Evolutionary conservation across 2,888 invertebrate genomes (phyloP), one percentile per base, ranked within the genome.

Genomic region (Harpalus rubripes): DNA sequence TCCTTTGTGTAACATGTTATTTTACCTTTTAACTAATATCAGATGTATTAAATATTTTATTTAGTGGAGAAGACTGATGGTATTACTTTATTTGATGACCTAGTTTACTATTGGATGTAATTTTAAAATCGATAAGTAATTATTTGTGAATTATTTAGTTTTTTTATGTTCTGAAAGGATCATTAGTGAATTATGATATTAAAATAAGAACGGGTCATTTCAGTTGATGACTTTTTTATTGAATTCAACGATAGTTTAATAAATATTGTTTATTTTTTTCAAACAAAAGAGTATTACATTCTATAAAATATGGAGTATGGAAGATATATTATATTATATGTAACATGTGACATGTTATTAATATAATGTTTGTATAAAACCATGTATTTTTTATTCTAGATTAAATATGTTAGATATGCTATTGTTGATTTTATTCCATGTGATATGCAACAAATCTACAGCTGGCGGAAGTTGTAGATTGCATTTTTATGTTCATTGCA

Each of bases 121-220:
- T 81, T 81, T 81, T 61, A 81, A 81, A 81, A 81, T 81, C 81
- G 81, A 81, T 81, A 63, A 44, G 44, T 81, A 65, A 81, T 81
- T 81, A 81, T 81, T 52, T 22, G 39, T 81, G 81, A 81, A 81
- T 81, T 81, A 81, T 81, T 63, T 52, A 81, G 58, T 56, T 78
- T 74, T 74, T 74, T 74, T 79, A 59, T 79, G 39, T 12, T 32
- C 79, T 79, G 79, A 32, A 79, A 61, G 61, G 39, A 39, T 79
- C 79, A 79, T 79, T 79, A 79, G 61, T 78, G 78, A 52, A 79
- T 79, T 79, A 79, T 79, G 61, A 79, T 61, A 79, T 79, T 79
- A 61, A 61, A 61, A 59, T 79, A 79, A 39, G 59, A 61, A 61
- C 26, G 16, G 41, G 58, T 79, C 16, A 79, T 61, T 79, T 59